Evolutionary conservation across 37 sponge, comb jelly and placozoan species (phyloP), one percentile per base, ranked within the genome.

Genomic region (Oscarella lobularis): DNA sequence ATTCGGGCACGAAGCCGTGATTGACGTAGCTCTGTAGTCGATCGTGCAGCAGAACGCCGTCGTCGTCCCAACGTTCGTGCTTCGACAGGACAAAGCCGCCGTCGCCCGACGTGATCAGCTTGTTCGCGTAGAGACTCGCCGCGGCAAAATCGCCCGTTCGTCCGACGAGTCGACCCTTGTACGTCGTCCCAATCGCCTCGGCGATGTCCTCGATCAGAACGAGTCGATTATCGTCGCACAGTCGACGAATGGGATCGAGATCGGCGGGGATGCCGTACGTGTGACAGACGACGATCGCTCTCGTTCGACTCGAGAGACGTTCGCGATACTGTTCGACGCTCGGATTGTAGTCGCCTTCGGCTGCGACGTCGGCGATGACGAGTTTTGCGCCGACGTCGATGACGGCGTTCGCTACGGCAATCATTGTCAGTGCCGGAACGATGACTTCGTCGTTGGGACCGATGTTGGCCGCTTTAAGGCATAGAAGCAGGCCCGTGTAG

Each of bases 191-290:
- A 75, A 84, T 84, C 9, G 80, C 75, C 36, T 84, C 85, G 6
- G 85, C 80, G 36, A 84, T 84, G 37, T 84, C 85, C 35, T 84
- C 85, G 48, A 84, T 80, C 35, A 84, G 67, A 30, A 80, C 30
- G 2, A 84, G 0, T 2, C 40, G 36, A 1, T 69, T 66, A 27
- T 67, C 37, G 20, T 40, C n/a, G 39, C 81, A 79, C 33, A 84
- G 66, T 0, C 14, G 2, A 37, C 54, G 41, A 0, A 79, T 31
- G 14, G 34, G 40, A 4, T 9, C 9, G 33, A 41, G 67, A 41
- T 84, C 81, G 29, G 81, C 85, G 20, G 85, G 85, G 0, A 84
- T 75, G 6, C 85, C 85, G 39, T 84, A 84, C 14, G 85, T 84
- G 66, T 84, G 85, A 9, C 73, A 73, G 72, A 84, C 85, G 32